Percentiles rank a stretch among this genome's conserved stretches.
Evolutionary conservation across 2,113 vertebrate species (phyloP).

Genomic region (Ochotona princeps): DNA sequence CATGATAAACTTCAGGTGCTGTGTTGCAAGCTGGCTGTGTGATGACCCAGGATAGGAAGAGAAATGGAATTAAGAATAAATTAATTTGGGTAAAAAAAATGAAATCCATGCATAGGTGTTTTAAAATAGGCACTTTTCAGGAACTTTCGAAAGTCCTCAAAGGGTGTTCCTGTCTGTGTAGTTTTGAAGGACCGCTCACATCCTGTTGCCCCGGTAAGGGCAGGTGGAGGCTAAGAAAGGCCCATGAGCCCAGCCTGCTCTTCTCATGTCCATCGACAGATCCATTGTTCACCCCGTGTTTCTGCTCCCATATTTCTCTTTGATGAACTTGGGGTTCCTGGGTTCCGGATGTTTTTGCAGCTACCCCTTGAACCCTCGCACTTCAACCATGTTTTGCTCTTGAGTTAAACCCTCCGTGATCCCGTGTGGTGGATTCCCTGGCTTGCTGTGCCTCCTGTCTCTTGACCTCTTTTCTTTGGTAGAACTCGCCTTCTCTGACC

Average conservation of each 20-base stretch:
- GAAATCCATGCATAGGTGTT: too few species aligned
- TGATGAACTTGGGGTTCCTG: background rate
- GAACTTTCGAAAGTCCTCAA: too few species aligned
- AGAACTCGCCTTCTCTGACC: background rate
- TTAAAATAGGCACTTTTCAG: too few species aligned
- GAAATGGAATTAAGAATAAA: too few species aligned
- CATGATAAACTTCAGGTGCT: background rate
- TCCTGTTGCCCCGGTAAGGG: background rate
- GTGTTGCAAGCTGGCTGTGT: too few species aligned
- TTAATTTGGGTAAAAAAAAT: too few species aligned
- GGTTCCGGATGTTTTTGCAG: background rate
- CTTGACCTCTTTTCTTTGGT: background rate
- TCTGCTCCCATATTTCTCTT: too few species aligned
- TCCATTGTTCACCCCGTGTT: background rate
- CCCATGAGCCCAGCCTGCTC: background rate
- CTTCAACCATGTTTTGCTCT: background rate
- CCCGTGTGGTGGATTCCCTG: background rate
- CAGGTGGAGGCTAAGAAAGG: background rate
- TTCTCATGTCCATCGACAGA: accelerated
- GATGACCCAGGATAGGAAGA: too few species aligned
- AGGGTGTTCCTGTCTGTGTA: background rate
- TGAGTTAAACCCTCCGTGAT: too few species aligned
- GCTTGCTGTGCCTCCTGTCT: background rate
- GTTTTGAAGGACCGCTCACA: background rate
- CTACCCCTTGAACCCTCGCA: accelerated